Evolutionary conservation across 2,888 invertebrate genomes (phyloP).

Genomic region (Gryllus longicercus): DNA sequence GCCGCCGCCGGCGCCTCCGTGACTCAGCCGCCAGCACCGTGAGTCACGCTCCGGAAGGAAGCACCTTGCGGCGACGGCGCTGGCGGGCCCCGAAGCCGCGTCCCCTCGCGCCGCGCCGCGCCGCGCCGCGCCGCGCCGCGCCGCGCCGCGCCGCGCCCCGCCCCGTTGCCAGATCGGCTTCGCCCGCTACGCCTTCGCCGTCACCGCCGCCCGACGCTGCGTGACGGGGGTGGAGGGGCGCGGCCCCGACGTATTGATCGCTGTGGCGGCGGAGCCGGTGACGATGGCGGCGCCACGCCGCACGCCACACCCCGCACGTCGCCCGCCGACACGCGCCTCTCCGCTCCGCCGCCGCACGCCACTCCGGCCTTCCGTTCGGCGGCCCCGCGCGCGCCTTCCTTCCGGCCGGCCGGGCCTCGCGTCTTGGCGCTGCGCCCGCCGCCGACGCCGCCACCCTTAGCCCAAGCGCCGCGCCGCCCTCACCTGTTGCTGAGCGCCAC

Average conservation of each 20-base stretch:
- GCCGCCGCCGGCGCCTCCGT: too few species aligned
- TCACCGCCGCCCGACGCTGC: background rate
- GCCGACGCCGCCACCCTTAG: background rate
- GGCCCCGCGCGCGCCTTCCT: background rate
- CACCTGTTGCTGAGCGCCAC: background rate
- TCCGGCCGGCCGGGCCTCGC: slow-evolving; percentile 24
- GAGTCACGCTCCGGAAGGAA: too few species aligned
- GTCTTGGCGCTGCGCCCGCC: background rate
- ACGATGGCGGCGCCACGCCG: slow-evolving; percentile 26
- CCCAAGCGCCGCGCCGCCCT: background rate
- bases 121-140: too few species aligned
- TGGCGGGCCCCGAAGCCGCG: background rate
- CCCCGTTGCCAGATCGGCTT: background rate
- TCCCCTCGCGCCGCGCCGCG: background rate
- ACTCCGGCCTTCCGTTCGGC: background rate
- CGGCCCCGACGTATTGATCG: slow-evolving; percentile 31
- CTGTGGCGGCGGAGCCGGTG: background rate
- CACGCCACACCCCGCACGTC: slow-evolving; percentile 6
- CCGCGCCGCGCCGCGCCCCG: too few species aligned
- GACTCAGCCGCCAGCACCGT: too few species aligned
- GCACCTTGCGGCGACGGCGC: slow-evolving; percentile 5
- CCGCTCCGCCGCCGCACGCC: too few species aligned
- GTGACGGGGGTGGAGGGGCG: slow-evolving; percentile 18
- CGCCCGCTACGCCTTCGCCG: background rate
- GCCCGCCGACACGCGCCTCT: background rate